These are phyloP conservation scores for Gallinago paraguaiae DNA, from an alignment of 2,113 vertebrate genomes.

Conservation along the genomic window DNA sequence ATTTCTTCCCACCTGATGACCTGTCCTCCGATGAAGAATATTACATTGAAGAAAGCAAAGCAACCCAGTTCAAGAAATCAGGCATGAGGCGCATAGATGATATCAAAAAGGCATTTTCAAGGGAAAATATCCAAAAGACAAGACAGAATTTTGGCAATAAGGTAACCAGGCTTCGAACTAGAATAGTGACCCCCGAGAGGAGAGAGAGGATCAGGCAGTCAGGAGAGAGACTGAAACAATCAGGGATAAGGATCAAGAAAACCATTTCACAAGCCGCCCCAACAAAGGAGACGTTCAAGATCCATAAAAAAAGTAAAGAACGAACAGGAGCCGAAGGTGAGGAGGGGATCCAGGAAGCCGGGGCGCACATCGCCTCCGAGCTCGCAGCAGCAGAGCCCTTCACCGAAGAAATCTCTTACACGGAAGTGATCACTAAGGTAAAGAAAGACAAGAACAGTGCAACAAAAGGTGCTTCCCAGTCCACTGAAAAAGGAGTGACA, in stretches of 20 bases:
- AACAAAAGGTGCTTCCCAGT: slow-evolving; percentile 59
- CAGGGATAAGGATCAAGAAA: slow-evolving; percentile 87
- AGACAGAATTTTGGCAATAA: slow-evolving; percentile 90
- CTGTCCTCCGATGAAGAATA: slow-evolving; percentile 97
- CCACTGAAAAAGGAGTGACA: slow-evolving; percentile 38
- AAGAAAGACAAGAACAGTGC: slow-evolving; percentile 80
- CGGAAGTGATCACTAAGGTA: slow-evolving; percentile 81
- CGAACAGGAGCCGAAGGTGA: slow-evolving; percentile 80
- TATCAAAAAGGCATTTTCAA: slow-evolving; percentile 94
- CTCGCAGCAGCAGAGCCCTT: slow-evolving; percentile 76
- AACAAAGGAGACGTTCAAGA: slow-evolving; percentile 86
- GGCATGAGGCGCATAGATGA: slow-evolving; percentile 88
- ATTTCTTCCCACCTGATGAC: slow-evolving; percentile 85
- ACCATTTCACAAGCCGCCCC: slow-evolving; percentile 90
- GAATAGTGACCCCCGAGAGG: slow-evolving; percentile 90
- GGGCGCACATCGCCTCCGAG: slow-evolving; percentile 43
- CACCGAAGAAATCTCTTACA: slow-evolving; percentile 79
- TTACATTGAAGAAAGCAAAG: slow-evolving; percentile 84
- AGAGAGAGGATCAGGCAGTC: slow-evolving; percentile 92
- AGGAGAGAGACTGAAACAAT: slow-evolving; percentile 87
- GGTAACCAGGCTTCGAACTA: slow-evolving; percentile 89
- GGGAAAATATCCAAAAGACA: slow-evolving; percentile 92
- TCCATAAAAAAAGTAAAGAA: slow-evolving; percentile 85
- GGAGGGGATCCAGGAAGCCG: slow-evolving; percentile 81
- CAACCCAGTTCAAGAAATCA: slow-evolving; percentile 86